A percentile compares a stretch with the other conserved stretches of the same genome.
These are phyloP conservation scores for Nomia melanderi DNA, from an alignment of 1,140 invertebrate species.

Conservation along the genomic window DNA sequence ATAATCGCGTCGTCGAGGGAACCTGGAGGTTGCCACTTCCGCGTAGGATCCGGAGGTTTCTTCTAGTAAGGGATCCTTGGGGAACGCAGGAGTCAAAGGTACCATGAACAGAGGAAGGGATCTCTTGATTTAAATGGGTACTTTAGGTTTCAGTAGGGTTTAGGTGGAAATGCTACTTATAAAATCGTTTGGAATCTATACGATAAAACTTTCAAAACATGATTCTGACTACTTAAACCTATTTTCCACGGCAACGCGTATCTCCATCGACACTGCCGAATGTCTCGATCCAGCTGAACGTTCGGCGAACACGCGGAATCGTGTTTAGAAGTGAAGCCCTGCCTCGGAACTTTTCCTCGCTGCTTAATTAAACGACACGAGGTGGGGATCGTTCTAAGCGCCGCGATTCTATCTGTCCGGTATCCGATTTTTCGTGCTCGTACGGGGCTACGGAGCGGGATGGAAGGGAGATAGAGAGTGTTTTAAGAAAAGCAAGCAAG, in stretches of 20 bases:
- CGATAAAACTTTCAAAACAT: no score
- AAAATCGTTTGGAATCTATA: no score
- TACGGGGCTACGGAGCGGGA: not conserved
- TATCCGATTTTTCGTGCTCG: slow-evolving; percentile 36
- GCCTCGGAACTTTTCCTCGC: not conserved
- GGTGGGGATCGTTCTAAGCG: slow-evolving; percentile 24
- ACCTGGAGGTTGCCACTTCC: slow-evolving; percentile 50
- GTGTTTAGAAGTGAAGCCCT: not conserved
- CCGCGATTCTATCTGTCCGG: slow-evolving; percentile 35
- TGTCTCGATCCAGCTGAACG: not conserved
- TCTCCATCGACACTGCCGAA: no score
- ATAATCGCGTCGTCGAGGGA: slow-evolving; percentile 64
- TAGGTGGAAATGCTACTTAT: no score
- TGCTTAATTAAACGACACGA: slow-evolving; percentile 25
- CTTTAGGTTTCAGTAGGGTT: no score
- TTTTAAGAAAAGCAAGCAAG: slow-evolving; percentile 54
- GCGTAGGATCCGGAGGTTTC: slow-evolving; percentile 48
- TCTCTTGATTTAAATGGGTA: no score
- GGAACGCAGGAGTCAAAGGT: no score
- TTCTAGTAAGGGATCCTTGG: no score
- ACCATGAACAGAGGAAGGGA: no score
- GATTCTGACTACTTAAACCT: no score
- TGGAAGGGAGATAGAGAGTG: not conserved
- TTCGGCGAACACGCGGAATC: not conserved
- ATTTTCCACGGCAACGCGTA: no score